These are phyloP conservation scores for Catamblyrhynchus diadema DNA, from an alignment of 2,797 vertebrate genomes.

Conservation along the genomic window DNA sequence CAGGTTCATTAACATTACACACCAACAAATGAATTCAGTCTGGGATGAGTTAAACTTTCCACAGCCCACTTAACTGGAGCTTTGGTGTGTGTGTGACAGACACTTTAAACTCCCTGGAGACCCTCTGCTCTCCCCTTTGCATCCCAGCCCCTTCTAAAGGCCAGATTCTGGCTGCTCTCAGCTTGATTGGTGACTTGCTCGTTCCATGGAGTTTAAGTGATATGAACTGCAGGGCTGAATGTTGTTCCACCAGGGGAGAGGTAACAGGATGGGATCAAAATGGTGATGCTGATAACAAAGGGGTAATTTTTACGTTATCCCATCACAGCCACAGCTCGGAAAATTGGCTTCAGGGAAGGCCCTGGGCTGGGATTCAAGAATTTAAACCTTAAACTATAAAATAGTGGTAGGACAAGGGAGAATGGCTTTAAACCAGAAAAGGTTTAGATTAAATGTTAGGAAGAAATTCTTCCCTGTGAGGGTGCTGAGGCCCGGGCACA, in stretches of 20 bases:
- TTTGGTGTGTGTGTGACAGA: slow-evolving; percentile 27
- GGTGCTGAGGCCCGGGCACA: not conserved
- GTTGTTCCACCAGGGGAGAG: not conserved
- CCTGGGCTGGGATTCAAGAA: not conserved
- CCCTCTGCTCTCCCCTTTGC: not conserved
- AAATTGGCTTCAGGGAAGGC: not conserved
- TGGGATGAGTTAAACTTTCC: slow-evolving; percentile 43
- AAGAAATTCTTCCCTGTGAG: not conserved
- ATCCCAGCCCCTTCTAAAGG: not conserved
- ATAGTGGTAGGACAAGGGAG: not conserved
- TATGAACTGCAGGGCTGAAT: not conserved
- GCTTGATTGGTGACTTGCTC: not conserved
- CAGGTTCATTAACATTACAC: slow-evolving; percentile 39
- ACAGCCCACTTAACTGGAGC: slow-evolving; percentile 9
- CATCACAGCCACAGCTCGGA: not conserved
- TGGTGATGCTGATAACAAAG: not conserved
- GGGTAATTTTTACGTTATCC: not conserved
- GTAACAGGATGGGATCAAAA: not conserved
- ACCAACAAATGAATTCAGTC: slow-evolving; percentile 39
- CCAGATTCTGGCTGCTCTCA: not conserved
- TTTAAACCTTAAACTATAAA: not conserved
- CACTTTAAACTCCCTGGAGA: slow-evolving; percentile 13
- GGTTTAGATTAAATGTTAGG: not conserved
- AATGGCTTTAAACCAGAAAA: not conserved
- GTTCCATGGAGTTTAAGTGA: not conserved